Conservation (phyloP, 2,888 invertebrate species). For the Drosophila eohydei region DNA sequence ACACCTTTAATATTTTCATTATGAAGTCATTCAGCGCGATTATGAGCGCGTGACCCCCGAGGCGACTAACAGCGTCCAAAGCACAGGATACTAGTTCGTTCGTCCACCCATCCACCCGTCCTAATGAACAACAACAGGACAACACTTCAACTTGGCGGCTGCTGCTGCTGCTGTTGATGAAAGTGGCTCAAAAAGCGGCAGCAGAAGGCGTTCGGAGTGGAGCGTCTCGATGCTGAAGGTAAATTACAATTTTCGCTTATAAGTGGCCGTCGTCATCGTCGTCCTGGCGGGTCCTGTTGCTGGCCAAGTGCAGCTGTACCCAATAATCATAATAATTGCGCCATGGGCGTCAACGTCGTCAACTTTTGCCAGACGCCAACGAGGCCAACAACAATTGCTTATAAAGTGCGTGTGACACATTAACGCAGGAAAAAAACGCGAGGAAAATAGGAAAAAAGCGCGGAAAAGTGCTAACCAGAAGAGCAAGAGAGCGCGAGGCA, state of each 20-base stretch:
- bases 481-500: slow-evolving; percentile 43
- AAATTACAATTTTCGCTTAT: slow-evolving; percentile 80
- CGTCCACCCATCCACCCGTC: slow-evolving; percentile 18
- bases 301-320: slow-evolving; percentile 76
- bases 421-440: slow-evolving; percentile 59
- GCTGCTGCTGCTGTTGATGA: slow-evolving; percentile 48
- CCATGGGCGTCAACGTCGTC: slow-evolving; percentile 75
- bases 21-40: slow-evolving; percentile 81
- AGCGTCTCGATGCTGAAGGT: slow-evolving; percentile 60
- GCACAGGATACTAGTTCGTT: slow-evolving; percentile 37
- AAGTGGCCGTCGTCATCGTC: slow-evolving; percentile 60
- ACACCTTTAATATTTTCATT: slow-evolving; percentile 84
- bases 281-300: slow-evolving; percentile 47
- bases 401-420: slow-evolving; percentile 84
- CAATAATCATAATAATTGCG: slow-evolving; percentile 81
- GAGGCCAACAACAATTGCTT: slow-evolving; percentile 73
- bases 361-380: slow-evolving; percentile 77
- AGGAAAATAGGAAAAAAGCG: slow-evolving; percentile 44
- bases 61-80: slow-evolving; percentile 67
- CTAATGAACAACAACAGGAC: slow-evolving; percentile 68
- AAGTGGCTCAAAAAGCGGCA: slow-evolving; percentile 44
- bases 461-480: slow-evolving; percentile 56
- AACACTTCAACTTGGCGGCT: slow-evolving; percentile 52
- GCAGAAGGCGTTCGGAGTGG: slow-evolving; percentile 19
- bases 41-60: slow-evolving; percentile 80